A percentile compares a stretch with the other conserved stretches of the same genome.
Conservation (phyloP, 2,888 invertebrate species). For the Cephus pulcher region DNA sequence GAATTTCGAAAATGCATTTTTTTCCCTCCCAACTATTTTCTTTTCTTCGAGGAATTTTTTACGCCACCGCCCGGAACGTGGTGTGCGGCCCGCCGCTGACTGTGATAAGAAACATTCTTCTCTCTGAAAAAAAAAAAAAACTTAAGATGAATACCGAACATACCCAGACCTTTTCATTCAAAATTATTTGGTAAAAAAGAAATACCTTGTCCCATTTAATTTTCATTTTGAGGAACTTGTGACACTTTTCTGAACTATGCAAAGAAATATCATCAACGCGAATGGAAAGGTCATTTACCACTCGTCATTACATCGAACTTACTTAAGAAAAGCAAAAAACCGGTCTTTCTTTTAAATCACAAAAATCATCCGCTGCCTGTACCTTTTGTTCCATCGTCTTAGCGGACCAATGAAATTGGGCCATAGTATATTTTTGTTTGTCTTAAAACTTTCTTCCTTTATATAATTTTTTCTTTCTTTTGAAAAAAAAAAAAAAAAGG, state of each 20-base stretch:
- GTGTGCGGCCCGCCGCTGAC: slow-evolving; percentile 49
- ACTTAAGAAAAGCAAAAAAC: background rate
- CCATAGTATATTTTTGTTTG: slow-evolving; percentile 23
- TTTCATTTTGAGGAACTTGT: slow-evolving; percentile 19
- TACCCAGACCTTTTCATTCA: no score
- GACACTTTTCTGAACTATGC: background rate
- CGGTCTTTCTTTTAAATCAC: background rate
- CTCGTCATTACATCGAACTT: no score
- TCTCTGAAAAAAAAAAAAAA: slow-evolving; percentile 37
- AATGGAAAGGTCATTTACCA: no score
- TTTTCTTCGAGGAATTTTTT: slow-evolving; percentile 12
- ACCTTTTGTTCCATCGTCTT: slow-evolving; percentile 30
- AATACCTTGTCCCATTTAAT: no score
- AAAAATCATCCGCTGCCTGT: no score
- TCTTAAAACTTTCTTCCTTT: slow-evolving; percentile 11
- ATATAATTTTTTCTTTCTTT: background rate
- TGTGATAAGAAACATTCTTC: slow-evolving; percentile 62
- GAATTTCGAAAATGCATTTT: background rate
- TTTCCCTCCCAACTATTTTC: background rate
- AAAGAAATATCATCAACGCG: no score
- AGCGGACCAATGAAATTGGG: slow-evolving; percentile 55
- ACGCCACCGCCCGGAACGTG: slow-evolving; percentile 31
- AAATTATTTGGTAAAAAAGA: no score
- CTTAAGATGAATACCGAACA: slow-evolving; percentile 18
- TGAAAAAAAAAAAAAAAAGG: no score